Evolutionary conservation across 2,888 invertebrate genomes (phyloP), one percentile per base, ranked within the genome.

Genomic region (Bugula neritina): DNA sequence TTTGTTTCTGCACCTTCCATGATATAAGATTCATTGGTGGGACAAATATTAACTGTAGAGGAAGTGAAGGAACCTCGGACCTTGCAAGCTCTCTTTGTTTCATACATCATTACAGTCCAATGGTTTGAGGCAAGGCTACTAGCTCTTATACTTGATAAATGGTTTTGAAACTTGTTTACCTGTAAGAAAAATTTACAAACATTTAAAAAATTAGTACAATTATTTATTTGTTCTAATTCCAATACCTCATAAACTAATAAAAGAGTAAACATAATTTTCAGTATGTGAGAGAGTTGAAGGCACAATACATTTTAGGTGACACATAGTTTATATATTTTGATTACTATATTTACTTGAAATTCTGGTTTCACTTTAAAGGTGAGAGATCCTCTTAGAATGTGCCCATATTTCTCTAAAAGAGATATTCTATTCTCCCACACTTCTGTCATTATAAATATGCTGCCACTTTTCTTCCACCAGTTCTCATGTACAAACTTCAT

Each of bases 401-500:
- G 13, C 3, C 27, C 31, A 63, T 63, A 63, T 31, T 63, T 34
- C 31, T 63, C 10, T 10, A 63, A n/a, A 2, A 63, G 34, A 31
- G 63, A 31, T 13, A 34, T n/a, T 34, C 27, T 63, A 31, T 63
- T n/a, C 27, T 63, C 63, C 63, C 63, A 63, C 10, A 25, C 34
- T 10, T 13, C 63, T 2, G 27, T 27, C 29, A 63, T 29, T 25
- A 63, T 63, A 34, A 63, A 63, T 5, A 63, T 63, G 63, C 63
- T 31, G 27, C 63, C 63, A 63, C 17, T 31, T 63, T n/a, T 25
- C n/a, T n/a, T 63, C 63, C 63, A 63, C 63, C 63, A 63, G n/a
- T n/a, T n/a, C n/a, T n/a, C n/a, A n/a, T n/a, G n/a, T n/a, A n/a
- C n/a, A n/a, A n/a, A n/a, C n/a, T n/a, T n/a, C n/a, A n/a, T n/a